Conservation (phyloP, 2,113 vertebrate genomes). For the Ariopsis seemanni region DNA sequence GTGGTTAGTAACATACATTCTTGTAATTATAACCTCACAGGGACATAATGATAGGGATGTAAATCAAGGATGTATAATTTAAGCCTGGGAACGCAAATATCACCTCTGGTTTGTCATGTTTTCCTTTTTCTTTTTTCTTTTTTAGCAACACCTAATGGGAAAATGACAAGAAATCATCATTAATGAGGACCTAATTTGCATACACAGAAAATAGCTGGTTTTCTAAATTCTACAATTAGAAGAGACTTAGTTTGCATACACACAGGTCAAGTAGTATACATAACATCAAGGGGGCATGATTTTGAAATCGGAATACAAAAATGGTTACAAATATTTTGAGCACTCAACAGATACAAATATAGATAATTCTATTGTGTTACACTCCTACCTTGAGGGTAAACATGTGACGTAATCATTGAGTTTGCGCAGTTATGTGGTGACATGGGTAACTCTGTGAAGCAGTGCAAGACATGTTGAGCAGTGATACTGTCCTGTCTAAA, state of each 20-base stretch:
- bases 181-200: not conserved
- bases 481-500: not conserved
- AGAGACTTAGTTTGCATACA: not conserved
- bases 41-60: not conserved
- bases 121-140: not conserved
- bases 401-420: not conserved
- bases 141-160: too few relatives aligned
- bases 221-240: not conserved
- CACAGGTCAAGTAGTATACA: not conserved
- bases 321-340: not conserved
- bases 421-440: not conserved
- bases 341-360: not conserved
- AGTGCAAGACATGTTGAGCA: not conserved
- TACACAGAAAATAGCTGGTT: too few relatives aligned
- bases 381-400: not conserved
- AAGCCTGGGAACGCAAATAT: not conserved
- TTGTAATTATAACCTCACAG: not conserved
- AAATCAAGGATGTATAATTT: not conserved
- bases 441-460: not conserved
- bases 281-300: not conserved
- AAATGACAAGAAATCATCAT: not conserved
- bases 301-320: not conserved
- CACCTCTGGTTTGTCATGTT: not conserved
- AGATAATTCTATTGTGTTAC: not conserved
- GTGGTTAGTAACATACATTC: constrained; percentile 81